Base-by-base conservation (phyloP, 2,888 invertebrate species). In the Arge pagana region DNA sequence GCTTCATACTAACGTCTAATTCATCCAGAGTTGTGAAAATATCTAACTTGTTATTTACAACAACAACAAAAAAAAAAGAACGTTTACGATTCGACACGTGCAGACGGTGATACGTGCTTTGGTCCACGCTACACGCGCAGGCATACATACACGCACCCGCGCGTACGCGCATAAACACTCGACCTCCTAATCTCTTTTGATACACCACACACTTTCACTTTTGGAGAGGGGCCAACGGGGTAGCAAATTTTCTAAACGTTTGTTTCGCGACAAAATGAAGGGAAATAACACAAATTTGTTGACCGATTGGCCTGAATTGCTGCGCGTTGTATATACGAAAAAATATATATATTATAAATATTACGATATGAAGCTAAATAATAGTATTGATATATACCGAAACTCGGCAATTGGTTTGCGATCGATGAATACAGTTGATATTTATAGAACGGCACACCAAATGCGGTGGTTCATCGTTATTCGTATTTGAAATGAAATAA, bases 261-360 rank as follows among this genome's bases (percentile, higher is more conserved):
- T 13, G n/a, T 15, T n/a, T 10, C 15, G n/a, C 45, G 28, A 48
- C 11, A 13, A 19, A 13, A 15, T 50, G 15, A 18, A 11, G 35
- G 33, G 23, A 43, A 7, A n/a, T 24, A 10, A 21, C 16, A 39
- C 37, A 52, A 54, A 59, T 60, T 60, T 53, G 59, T 56, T 55
- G 53, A 50, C 53, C 42, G 33, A 40, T 59, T 51, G 52, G 59
- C 57, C 58, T 55, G 54, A 65, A 67, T 67, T 65, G 65, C 65
- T 71, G 63, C 67, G 66, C 72, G 72, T 73, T 73, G 72, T 73
- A 72, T 71, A 72, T 72, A 72, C 63, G 64, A 45, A 45, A n/a
- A 42, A 15, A 66, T 57, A 64, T 57, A 62, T 64, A 67, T 68
- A 71, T 68, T 71, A 71, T 69, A 72, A 68, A 72, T 71, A 71